Evolutionary conservation across 2,113 vertebrate genomes (phyloP), one percentile per base, ranked within the genome.

Genomic region (Triplophysa tibetana): DNA sequence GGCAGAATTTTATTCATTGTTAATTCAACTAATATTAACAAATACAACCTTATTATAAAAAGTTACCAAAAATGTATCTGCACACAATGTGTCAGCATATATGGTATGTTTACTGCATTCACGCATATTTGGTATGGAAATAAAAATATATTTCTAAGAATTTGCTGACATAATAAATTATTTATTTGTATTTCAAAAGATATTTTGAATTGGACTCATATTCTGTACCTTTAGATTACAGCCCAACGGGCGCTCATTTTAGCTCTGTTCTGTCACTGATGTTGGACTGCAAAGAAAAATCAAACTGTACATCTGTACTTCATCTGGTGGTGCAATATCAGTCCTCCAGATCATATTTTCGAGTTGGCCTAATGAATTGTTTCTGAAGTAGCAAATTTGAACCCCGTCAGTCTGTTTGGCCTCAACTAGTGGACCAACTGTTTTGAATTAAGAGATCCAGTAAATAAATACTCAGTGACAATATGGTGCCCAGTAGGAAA

Each of bases 401-500:
- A 61, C 58, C 58, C 58, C 10, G 21, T 61, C 58, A 10, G 58
- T 61, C n/a, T 13, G 19, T 81, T 83, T 65, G 21, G 72, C 58
- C 60, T 84, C 77, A 54, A 63, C 84, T 81, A 85, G 61, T 58
- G n/a, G 66, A 4, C 43, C 50, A 74, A 61, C 70, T 16, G 33
- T 63, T 75, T 23, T 29, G 41, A 64, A 75, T 62, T 77, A 75
- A 58, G 88, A 83, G 84, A 86, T 80, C 88, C 85, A 83, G 64
- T 81, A 81, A 83, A 93, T 90, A 92, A 91, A 91, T 94, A 92
- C 93, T 93, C 95, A 94, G 90, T 92, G 93, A 96, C 94, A 93
- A 93, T 94, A 96, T 92, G 95, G 94, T 96, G 95, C 94, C 94
- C 94, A 93, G 90, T 93, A 93, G 95, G 94, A 96, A 96, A 95